Base-by-base conservation (phyloP, 2,113 vertebrate genomes). In the Rhea pennata region DNA sequence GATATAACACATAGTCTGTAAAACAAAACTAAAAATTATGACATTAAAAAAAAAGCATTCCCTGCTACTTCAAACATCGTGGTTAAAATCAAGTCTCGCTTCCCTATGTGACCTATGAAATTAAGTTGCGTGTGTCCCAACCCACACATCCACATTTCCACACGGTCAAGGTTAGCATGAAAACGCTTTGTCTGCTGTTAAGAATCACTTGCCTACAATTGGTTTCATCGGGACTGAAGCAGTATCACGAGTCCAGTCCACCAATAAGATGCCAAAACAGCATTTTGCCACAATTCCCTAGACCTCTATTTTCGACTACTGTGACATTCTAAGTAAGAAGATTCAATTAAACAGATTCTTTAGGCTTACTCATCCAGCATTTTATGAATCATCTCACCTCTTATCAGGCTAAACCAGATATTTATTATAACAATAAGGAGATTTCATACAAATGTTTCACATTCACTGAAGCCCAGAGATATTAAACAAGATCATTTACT, bases 301-400 rank as follows among this genome's bases (percentile, higher is more conserved):
- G 93, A 79, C 90, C 59, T 94, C 91, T 67, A 87, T 97, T 97
- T 96, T 85, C 4, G 0, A 96, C 65, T 81, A 29, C 72, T 85
- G 71, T 97, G 94, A 97, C 64, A 36, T 74, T 93, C 91, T 91
- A 92, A 94, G 65, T 95, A 95, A 96, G 93, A 96, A 94, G 91
- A 97, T 96, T 97, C 96, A 97, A 98, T 98, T 97, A 97, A 96
- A 85, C 91, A 91, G 85, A 96, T 97, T 97, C 94, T 97, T 96
- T 84, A 92, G 90, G 86, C 84, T 97, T 96, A 95, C 79, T 97
- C 93, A 95, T 92, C 93, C 96, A 96, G 96, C 85, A 88, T 91
- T 97, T 96, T 96, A 97, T 97, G 96, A 96, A 96, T 95, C 95
- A 95, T 97, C 96, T 97, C 96, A 95, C 90, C 96, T 91, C 97